Conservation (phyloP, 2,888 invertebrate species). For the Drosophila histrio region DNA sequence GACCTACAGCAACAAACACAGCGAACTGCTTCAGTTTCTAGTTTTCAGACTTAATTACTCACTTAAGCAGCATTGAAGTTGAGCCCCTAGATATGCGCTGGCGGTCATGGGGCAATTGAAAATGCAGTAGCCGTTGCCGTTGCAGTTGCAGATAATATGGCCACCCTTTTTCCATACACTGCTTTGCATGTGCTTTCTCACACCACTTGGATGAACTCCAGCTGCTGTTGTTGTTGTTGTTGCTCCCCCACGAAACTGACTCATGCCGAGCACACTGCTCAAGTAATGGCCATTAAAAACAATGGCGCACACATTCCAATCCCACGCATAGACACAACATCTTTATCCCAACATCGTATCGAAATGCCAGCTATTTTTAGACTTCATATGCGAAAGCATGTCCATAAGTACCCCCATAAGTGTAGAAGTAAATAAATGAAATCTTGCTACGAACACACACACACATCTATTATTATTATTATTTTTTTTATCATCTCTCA, state of each 20-base stretch:
- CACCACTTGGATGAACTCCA: constrained; percentile 19
- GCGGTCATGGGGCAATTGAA: constrained; percentile 59
- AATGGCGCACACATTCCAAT: constrained; percentile 63
- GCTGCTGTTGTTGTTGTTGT: not conserved
- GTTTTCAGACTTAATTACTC: constrained; percentile 48
- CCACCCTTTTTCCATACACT: not conserved
- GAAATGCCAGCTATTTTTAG: constrained; percentile 58
- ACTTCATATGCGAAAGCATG: constrained; percentile 4
- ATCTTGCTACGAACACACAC: not conserved
- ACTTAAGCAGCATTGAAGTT: constrained; percentile 38
- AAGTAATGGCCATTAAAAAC: constrained; percentile 43
- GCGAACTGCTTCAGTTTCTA: constrained; percentile 9
- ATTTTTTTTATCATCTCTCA: not conserved
- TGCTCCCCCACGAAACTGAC: constrained; percentile 57
- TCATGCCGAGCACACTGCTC: constrained; percentile 43
- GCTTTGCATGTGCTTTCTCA: constrained; percentile 37
- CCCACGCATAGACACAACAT: constrained; percentile 61
- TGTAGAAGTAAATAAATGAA: constrained; percentile 4
- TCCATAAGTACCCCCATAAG: constrained; percentile 5
- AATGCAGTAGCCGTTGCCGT: constrained; percentile 42
- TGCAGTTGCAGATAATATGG: constrained; percentile 4
- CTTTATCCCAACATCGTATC: constrained; percentile 18
- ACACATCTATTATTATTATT: not conserved
- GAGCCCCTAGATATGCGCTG: constrained; percentile 10
- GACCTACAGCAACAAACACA: constrained; percentile 63